Percentiles rank a stretch among this genome's conserved stretches.
phyloP scores from a whole-genome alignment of 2,888 invertebrate species.

The Dicycla oo region DNA sequence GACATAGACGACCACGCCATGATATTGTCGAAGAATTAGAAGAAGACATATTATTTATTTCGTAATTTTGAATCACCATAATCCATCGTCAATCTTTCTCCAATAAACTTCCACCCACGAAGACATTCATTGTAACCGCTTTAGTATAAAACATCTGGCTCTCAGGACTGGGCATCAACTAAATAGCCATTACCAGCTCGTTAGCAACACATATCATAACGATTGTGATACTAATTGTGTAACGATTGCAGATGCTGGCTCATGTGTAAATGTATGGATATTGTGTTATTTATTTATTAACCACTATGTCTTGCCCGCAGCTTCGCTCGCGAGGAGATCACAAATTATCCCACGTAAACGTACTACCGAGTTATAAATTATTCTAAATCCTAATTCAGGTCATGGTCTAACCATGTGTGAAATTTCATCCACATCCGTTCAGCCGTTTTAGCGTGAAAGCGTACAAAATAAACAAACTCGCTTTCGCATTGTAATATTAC shows the following conservation, averaged over 20 bases:
- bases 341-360: too few species aligned
- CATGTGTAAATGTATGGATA: conserved; percentile 28
- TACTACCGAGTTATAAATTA: too few species aligned
- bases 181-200: conserved; percentile 46
- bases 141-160: conserved; percentile 26
- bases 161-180: conserved; percentile 17
- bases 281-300: conserved; percentile 12
- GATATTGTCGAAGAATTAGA: neutral
- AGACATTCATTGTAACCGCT: conserved; percentile 2
- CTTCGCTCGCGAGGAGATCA: too few species aligned
- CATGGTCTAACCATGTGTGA: too few species aligned
- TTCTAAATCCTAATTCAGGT: too few species aligned
- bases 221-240: conserved; percentile 49
- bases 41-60: neutral
- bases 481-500: too few species aligned
- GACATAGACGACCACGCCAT: neutral
- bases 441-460: too few species aligned
- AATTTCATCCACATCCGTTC: too few species aligned
- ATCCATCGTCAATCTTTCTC: conserved; percentile 15
- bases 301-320: too few species aligned
- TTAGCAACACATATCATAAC: conserved; percentile 44
- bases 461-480: too few species aligned
- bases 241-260: conserved; percentile 29
- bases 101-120: neutral
- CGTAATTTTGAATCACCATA: too few species aligned